These are phyloP conservation scores for Lasioglossum baleicum DNA, from an alignment of 1,140 invertebrate species.

Conservation along the genomic window DNA sequence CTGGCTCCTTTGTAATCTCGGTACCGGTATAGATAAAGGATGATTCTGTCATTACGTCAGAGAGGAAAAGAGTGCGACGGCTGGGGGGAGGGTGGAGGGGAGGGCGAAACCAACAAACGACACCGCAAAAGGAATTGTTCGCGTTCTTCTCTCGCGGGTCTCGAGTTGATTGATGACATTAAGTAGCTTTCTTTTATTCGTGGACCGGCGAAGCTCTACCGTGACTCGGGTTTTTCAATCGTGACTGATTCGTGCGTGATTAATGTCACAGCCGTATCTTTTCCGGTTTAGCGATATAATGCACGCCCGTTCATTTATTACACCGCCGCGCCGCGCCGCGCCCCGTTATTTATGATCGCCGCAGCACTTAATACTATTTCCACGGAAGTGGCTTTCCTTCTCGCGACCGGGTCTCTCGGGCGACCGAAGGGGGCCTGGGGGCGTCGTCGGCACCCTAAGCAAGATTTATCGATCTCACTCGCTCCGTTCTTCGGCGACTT, in stretches of 20 bases:
- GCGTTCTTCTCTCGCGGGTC: no score
- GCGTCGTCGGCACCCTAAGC: slow-evolving; percentile 13
- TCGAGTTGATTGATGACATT: slow-evolving; percentile 26
- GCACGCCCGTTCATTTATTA: slow-evolving; percentile 40
- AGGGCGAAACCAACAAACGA: background rate
- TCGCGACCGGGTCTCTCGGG: background rate
- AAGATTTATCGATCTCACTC: slow-evolving; percentile 41
- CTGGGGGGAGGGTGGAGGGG: no score
- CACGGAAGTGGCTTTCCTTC: slow-evolving; percentile 35
- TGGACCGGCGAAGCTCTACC: background rate
- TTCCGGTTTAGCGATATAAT: slow-evolving; percentile 36
- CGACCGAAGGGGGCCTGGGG: background rate
- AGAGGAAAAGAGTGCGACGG: background rate
- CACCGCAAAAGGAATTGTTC: background rate
- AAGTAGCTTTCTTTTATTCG: slow-evolving; percentile 34
- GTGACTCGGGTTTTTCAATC: slow-evolving; percentile 26
- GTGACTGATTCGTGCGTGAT: slow-evolving; percentile 38
- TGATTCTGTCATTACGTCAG: background rate
- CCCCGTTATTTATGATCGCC: slow-evolving; percentile 39
- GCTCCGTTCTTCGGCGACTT: slow-evolving; percentile 33
- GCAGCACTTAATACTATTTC: slow-evolving; percentile 38
- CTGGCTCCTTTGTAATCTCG: no score
- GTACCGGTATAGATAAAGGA: background rate
- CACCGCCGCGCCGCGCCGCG: background rate
- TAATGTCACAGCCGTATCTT: slow-evolving; percentile 36